These are phyloP conservation scores for Bradypodion ventrale DNA, from an alignment of 2,797 vertebrate species.

Conservation along the genomic window DNA sequence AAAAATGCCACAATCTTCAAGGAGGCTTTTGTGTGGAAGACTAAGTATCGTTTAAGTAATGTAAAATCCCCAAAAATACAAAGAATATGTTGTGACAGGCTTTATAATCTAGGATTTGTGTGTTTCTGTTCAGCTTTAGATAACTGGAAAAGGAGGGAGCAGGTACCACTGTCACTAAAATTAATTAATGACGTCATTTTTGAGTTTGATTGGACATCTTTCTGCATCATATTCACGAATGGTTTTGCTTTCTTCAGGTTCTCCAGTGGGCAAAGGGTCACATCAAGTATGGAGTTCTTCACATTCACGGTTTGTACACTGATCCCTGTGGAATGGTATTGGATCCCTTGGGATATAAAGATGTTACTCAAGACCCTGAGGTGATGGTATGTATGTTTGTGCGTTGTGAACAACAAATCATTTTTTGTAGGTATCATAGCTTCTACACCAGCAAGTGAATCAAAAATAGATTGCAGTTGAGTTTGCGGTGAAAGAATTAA, in stretches of 20 bases:
- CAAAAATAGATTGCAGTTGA: neutral
- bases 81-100: neutral
- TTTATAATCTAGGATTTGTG: neutral
- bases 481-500: neutral
- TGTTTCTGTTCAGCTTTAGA: neutral
- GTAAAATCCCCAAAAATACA: neutral
- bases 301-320: constrained; percentile 76
- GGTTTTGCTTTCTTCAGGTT: constrained; percentile 61
- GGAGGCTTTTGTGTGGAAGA: no score
- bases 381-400: constrained; percentile 74
- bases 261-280: constrained; percentile 75
- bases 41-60: neutral
- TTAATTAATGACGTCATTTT: neutral
- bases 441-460: neutral
- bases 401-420: neutral
- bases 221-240: neutral
- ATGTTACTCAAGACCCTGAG: constrained; percentile 77
- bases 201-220: neutral
- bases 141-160: neutral
- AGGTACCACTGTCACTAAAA: neutral
- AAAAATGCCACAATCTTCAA: no score
- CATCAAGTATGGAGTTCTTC: constrained; percentile 72
- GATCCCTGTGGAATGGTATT: constrained; percentile 78
- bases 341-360: constrained; percentile 75
- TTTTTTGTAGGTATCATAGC: neutral